A percentile compares a stretch with the other conserved stretches of the same genome.
Evolutionary conservation across 2,888 invertebrate genomes (phyloP).

Genomic region (Agrilus mali): DNA sequence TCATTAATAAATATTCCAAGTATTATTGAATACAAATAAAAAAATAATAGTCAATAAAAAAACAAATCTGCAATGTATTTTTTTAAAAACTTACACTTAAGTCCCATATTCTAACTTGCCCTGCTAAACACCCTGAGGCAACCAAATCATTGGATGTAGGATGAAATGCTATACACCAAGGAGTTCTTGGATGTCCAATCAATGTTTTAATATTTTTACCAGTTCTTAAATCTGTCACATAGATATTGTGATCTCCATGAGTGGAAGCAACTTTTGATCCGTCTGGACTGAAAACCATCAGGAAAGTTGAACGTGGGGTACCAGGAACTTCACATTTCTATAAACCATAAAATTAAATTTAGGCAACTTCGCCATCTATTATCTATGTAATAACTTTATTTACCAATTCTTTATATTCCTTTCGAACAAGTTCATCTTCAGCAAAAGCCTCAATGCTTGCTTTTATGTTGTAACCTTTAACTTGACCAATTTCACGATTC

Average conservation of each 20-base stretch:
- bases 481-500: slow-evolving; percentile 18
- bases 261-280: slow-evolving; percentile 76
- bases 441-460: slow-evolving; percentile 27
- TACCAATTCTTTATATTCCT: slow-evolving; percentile 48
- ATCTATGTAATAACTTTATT: slow-evolving; percentile 17
- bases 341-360: slow-evolving; percentile 19
- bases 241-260: slow-evolving; percentile 81
- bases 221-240: slow-evolving; percentile 66
- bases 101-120: slow-evolving; percentile 86
- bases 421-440: slow-evolving; percentile 51
- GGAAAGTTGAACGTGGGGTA: slow-evolving; percentile 65
- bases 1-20: slow-evolving; percentile 22
- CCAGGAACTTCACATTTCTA: slow-evolving; percentile 63
- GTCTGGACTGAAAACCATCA: slow-evolving; percentile 82
- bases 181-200: slow-evolving; percentile 74
- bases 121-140: slow-evolving; percentile 78
- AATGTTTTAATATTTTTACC: slow-evolving; percentile 67
- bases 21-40: neutral
- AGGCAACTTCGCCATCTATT: slow-evolving; percentile 2
- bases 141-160: slow-evolving; percentile 71
- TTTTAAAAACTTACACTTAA: slow-evolving; percentile 42
- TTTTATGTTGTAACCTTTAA: slow-evolving; percentile 3
- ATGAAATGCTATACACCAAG: slow-evolving; percentile 86
- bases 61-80: neutral
- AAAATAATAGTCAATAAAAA: neutral